These are phyloP conservation scores for Heterotis niloticus DNA, from an alignment of 2,113 vertebrate species.

Conservation along the genomic window DNA sequence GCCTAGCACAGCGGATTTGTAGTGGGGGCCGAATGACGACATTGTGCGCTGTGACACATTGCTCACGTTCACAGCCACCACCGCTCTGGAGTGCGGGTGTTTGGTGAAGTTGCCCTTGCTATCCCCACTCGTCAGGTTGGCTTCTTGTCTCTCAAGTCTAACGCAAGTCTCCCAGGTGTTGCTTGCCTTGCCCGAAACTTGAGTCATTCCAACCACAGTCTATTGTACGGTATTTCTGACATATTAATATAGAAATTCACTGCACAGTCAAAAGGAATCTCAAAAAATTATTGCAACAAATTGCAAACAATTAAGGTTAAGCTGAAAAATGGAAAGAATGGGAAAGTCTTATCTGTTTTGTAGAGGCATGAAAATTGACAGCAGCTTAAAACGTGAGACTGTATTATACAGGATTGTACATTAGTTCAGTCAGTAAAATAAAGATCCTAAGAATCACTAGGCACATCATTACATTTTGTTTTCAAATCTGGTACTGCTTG, in stretches of 20 bases:
- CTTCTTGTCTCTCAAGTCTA: background rate
- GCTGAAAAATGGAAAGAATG: no score
- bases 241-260: background rate
- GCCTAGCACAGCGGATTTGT: background rate
- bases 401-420: no score
- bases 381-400: no score
- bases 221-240: background rate
- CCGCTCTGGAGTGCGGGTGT: background rate
- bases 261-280: background rate
- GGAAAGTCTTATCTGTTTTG: no score
- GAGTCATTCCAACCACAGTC: background rate
- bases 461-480: no score
- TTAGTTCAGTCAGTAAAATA: no score
- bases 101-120: background rate
- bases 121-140: background rate
- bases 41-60: background rate
- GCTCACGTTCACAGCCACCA: background rate
- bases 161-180: background rate
- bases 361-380: background rate
- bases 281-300: no score
- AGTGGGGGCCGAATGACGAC: background rate
- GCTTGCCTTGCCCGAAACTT: background rate
- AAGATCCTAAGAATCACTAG: no score
- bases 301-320: no score
- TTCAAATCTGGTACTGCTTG: no score